Percentiles rank a stretch among this genome's conserved stretches.
Evolutionary conservation across 2,797 vertebrate species (phyloP).

Genomic region (Champsocephalus esox): DNA sequence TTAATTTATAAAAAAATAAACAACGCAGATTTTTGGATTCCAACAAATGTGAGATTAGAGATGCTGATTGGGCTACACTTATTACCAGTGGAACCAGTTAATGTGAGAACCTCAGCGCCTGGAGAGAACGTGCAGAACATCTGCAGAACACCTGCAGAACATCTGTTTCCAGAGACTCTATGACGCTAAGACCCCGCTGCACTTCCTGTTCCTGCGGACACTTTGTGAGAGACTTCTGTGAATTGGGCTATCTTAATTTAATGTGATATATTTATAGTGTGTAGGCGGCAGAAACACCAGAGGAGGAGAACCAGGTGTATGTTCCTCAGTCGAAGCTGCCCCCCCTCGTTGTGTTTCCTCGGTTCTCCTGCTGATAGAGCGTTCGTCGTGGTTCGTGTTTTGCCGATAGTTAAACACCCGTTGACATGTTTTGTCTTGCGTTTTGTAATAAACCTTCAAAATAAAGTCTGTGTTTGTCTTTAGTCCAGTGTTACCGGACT

Average conservation of each 20-base stretch:
- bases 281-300: conserved; percentile 25
- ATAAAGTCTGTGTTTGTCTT: conserved; percentile 36
- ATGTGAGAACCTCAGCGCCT: too few species aligned
- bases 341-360: conserved; percentile 57
- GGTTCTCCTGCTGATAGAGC: conserved; percentile 65
- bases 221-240: conserved; percentile 63
- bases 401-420: conserved; percentile 81
- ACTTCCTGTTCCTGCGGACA: conserved; percentile 9
- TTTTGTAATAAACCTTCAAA: conserved; percentile 86
- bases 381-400: conserved; percentile 84
- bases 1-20: background rate
- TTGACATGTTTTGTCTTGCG: conserved; percentile 81
- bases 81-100: too few species aligned
- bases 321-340: conserved; percentile 29
- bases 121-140: too few species aligned
- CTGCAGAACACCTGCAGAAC: too few species aligned
- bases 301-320: background rate
- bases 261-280: conserved; percentile 66
- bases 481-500: too few species aligned
- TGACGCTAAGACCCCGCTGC: background rate
- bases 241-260: conserved; percentile 63
- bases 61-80: too few species aligned
- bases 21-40: background rate
- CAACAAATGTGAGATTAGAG: too few species aligned
- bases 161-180: too few species aligned